Conservation (phyloP, 2,888 invertebrate genomes). For the Scotopteryx bipunctaria region DNA sequence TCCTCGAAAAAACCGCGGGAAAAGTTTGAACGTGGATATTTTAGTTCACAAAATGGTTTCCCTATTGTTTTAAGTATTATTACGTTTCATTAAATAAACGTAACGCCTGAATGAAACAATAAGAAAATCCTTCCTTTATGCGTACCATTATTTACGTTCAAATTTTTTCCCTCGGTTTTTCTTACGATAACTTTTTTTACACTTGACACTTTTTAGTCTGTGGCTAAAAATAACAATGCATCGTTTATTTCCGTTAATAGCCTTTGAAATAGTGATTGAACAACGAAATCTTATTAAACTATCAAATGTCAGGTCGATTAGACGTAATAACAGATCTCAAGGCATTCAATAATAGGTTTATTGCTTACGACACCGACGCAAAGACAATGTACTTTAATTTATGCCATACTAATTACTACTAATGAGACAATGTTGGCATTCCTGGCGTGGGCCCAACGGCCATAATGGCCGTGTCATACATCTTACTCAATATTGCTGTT, state of each 20-base stretch:
- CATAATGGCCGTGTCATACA: slow-evolving; percentile 34
- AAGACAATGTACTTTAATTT: slow-evolving; percentile 62
- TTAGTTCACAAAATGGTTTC: too few relatives aligned
- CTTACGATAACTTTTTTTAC: too few relatives aligned
- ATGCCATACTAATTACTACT: slow-evolving; percentile 73
- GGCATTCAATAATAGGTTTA: slow-evolving; percentile 24
- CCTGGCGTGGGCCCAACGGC: slow-evolving; percentile 60
- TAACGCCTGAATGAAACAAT: too few relatives aligned
- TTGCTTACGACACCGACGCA: slow-evolving; percentile 46
- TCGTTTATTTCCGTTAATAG: slow-evolving; percentile 9
- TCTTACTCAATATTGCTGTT: slow-evolving; percentile 26
- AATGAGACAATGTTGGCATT: slow-evolving; percentile 65
- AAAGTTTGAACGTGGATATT: too few relatives aligned
- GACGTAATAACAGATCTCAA: slow-evolving; percentile 32
- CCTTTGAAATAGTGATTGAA: slow-evolving; percentile 29
- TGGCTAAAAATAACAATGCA: too few relatives aligned
- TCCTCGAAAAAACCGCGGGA: too few relatives aligned
- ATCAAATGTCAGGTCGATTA: slow-evolving; percentile 36
- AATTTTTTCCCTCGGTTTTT: too few relatives aligned
- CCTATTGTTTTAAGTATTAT: too few relatives aligned
- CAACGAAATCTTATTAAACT: slow-evolving; percentile 34
- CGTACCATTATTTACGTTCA: too few relatives aligned
- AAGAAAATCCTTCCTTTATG: too few relatives aligned
- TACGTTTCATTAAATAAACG: too few relatives aligned
- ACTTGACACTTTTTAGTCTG: too few relatives aligned